These are phyloP conservation scores for Silurus glanis DNA, from an alignment of 2,113 vertebrate species.

Conservation along the genomic window DNA sequence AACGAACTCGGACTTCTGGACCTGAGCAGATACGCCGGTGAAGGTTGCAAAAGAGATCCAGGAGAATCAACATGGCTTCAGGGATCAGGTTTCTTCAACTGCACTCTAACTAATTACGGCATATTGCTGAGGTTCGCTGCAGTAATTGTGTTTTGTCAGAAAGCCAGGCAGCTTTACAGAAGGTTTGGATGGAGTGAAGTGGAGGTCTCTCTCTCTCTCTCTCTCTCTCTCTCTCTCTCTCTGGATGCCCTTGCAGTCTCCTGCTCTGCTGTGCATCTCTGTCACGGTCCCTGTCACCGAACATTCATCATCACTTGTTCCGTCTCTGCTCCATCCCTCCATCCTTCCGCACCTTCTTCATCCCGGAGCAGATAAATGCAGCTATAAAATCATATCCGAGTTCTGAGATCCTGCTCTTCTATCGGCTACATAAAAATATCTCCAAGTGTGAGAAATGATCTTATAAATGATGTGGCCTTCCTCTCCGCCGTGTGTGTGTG, in stretches of 20 bases:
- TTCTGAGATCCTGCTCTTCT: neutral
- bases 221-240: conserved; percentile 2
- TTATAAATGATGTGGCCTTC: neutral
- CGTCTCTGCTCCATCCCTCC: conserved; percentile 48
- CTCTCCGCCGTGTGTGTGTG: neutral
- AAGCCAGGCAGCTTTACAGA: conserved; percentile 80
- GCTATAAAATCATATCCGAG: neutral
- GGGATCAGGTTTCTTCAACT: conserved; percentile 38
- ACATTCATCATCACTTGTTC: conserved; percentile 75
- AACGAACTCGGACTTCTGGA: neutral
- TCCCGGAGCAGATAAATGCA: conserved; percentile 52
- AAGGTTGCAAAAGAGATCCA: neutral
- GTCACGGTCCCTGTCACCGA: conserved; percentile 71
- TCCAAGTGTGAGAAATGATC: neutral
- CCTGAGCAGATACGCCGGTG: neutral
- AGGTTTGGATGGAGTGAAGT: conserved; percentile 54
- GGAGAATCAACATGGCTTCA: conserved; percentile 9
- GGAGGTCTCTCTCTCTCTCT: conserved; percentile 76
- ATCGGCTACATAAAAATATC: neutral
- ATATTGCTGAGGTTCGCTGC: conserved; percentile 76
- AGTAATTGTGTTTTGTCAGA: conserved; percentile 80
- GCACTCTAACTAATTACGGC: conserved; percentile 67
- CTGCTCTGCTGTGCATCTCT: conserved; percentile 71
- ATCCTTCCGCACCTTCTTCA: conserved; percentile 66
- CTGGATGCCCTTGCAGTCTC: conserved; percentile 72